Conservation (phyloP, 2,113 vertebrate genomes). For the Xiphorhynchus elegans region DNA sequence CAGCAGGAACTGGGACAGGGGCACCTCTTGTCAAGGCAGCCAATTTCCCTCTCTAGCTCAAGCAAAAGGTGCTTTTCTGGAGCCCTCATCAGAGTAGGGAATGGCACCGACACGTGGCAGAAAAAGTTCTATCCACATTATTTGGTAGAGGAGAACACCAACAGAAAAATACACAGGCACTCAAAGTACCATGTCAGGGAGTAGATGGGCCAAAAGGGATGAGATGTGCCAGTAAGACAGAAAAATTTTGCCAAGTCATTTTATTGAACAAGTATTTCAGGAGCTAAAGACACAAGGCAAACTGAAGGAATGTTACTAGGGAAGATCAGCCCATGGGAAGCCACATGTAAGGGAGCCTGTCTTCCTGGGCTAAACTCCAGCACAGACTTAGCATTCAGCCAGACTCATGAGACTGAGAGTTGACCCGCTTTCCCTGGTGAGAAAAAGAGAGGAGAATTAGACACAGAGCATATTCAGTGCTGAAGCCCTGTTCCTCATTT, state of each 20-base stretch:
- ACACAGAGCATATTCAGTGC: not conserved
- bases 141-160: not conserved
- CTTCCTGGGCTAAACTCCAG: not conserved
- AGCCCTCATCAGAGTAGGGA: not conserved
- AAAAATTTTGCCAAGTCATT: conserved; percentile 6
- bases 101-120: not conserved
- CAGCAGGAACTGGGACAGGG: not conserved
- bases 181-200: fast-evolving
- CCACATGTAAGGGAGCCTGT: not conserved
- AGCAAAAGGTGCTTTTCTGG: not conserved
- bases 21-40: not conserved
- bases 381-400: not conserved
- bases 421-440: not conserved
- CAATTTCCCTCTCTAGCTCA: not conserved
- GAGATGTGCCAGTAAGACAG: not conserved
- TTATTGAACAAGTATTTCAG: conserved; percentile 48
- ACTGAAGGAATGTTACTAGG: not conserved
- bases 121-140: not conserved
- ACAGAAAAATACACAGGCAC: fast-evolving
- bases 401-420: not conserved
- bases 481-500: not conserved
- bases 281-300: not conserved
- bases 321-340: not conserved
- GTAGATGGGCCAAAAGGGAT: not conserved
- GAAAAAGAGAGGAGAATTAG: not conserved